These are phyloP conservation scores for Chironomus tepperi DNA, from an alignment of 1,140 invertebrate genomes.

Conservation along the genomic window DNA sequence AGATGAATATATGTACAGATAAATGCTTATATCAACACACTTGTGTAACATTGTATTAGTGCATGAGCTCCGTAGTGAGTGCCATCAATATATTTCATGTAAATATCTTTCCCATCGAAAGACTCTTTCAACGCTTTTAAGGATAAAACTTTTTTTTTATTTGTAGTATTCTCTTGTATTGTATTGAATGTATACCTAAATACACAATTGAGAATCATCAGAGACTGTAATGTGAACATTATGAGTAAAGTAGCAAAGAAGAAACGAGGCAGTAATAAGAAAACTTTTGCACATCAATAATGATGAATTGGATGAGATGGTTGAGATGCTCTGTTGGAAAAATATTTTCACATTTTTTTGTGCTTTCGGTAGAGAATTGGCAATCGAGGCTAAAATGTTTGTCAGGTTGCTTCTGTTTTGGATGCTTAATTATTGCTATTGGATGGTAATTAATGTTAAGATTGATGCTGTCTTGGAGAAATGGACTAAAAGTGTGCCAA, in stretches of 20 bases:
- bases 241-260: background rate
- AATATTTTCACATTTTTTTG: no score
- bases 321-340: no score
- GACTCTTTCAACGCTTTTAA: background rate
- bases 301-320: background rate
- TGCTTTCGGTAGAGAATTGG: no score
- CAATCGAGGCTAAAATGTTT: no score
- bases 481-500: no score
- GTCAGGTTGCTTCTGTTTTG: no score
- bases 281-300: background rate
- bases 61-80: background rate
- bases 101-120: background rate
- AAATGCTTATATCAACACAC: background rate
- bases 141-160: background rate
- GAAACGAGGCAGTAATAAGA: background rate
- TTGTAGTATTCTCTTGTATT: background rate
- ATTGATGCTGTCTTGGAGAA: no score
- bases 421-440: no score
- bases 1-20: background rate
- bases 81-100: slow-evolving; percentile 13
- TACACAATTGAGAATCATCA: slow-evolving; percentile 12
- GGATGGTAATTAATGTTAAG: no score
- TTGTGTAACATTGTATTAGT: background rate
- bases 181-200: slow-evolving; percentile 7
- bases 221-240: background rate